These are phyloP conservation scores for Monodelphis domestica DNA, from an alignment of 2,797 vertebrate species.

Conservation along the genomic window DNA sequence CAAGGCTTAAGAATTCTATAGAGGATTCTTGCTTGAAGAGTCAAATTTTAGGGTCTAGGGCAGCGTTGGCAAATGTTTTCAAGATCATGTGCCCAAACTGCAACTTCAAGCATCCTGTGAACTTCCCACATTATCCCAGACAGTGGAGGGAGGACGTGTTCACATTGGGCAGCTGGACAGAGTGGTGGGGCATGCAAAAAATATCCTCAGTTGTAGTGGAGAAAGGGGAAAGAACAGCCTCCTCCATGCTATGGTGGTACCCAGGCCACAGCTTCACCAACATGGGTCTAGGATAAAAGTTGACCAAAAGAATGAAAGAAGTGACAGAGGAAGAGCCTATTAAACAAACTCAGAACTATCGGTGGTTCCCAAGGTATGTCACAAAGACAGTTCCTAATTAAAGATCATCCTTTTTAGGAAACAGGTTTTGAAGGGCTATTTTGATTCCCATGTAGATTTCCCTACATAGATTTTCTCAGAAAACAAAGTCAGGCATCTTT, in stretches of 20 bases:
- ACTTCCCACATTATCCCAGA: too few relatives aligned
- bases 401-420: slow-evolving; percentile 5
- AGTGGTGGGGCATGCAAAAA: too few relatives aligned
- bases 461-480: neutral
- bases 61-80: too few relatives aligned
- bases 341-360: neutral
- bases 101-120: too few relatives aligned
- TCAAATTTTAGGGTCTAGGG: neutral
- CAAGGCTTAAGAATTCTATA: neutral
- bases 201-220: too few relatives aligned
- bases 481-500: neutral
- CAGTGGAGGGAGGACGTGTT: too few relatives aligned
- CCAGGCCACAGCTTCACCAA: too few relatives aligned
- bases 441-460: neutral
- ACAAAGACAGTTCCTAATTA: neutral
- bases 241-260: too few relatives aligned
- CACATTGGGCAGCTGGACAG: too few relatives aligned
- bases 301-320: neutral
- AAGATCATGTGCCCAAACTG: too few relatives aligned
- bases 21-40: neutral
- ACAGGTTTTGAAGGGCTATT: neutral
- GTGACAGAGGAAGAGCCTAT: neutral
- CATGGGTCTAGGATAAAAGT: neutral
- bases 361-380: neutral
- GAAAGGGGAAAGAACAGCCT: too few relatives aligned